Base-by-base conservation (phyloP, 2,797 vertebrate species). In the Steatocranus sp. region DNA sequence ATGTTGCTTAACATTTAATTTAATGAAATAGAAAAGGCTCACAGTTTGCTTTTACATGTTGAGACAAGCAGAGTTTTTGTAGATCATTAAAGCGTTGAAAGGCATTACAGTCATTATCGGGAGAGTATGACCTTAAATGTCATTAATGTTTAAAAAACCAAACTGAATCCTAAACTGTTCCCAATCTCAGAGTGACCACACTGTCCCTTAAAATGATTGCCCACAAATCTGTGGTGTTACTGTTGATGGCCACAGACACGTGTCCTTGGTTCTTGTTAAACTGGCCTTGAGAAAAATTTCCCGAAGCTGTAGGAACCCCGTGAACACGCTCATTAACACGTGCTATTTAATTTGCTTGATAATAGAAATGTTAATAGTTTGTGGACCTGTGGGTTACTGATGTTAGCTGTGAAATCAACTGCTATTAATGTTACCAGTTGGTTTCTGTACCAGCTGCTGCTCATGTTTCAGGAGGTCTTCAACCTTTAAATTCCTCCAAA, bases 271-370 rank as follows among this genome's bases (percentile, higher is more conserved):
- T 43, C 12, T 68, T 25, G 5, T 43, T 43, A 17, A 63, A 36
- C 18, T 23, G 36, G 8, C 20, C 63, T 68, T 11, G 8, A 38
- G 34, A 38, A 0, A 63, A 20, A 20, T 23, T 0, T n/a, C 34
- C n/a, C 1, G 0, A 38, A 63, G 58, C 32, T 6, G 0, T 0
- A 63, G 11, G 2, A 63, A 38, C 6, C 32, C 3, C 0, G 58
- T 63, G 32, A 63, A 38, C 58, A 36, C 6, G 32, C 58, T 63
- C 7, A 8, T 63, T 63, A 63, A 63, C 58, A 38, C 20, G 58
- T 20, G 11, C 30, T 2, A 0, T 38, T 38, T 63, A 36, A 0
- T 63, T 36, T 0, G 58, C 18, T 36, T 20, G 4, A 36, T 36
- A 61, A 34, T 18, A 63, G 9, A 36, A 36, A 63, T 20, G 25